Percentiles rank a stretch among this genome's conserved stretches.
These are phyloP conservation scores for Geodia barretti DNA, from an alignment of 37 sponge, comb jelly and placozoan species.

Conservation along the genomic window DNA sequence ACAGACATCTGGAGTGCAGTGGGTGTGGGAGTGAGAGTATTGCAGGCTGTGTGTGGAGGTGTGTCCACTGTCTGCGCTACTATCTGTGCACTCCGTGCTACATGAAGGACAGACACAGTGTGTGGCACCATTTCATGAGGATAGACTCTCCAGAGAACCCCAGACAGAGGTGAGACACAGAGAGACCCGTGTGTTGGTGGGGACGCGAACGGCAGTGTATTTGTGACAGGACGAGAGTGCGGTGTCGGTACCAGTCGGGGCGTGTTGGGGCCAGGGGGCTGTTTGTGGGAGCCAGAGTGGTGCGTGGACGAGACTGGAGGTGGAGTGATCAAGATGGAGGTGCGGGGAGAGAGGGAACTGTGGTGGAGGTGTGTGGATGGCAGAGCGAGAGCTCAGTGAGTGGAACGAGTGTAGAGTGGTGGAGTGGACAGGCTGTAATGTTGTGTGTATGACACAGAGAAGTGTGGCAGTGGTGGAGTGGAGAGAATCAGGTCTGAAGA, in stretches of 20 bases:
- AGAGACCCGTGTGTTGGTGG: no score
- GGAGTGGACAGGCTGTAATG: no score
- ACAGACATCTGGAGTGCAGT: not conserved
- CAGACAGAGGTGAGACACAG: no score
- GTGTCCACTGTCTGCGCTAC: slow-evolving; percentile 71
- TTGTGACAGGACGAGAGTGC: no score
- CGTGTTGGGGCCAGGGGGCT: no score
- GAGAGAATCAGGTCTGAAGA: slow-evolving; percentile 35
- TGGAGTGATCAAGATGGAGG: no score
- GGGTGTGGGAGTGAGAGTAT: not conserved
- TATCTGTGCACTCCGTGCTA: slow-evolving; percentile 84
- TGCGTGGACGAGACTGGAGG: no score
- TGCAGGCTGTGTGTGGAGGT: slow-evolving; percentile 64
- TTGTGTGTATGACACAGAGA: no score
- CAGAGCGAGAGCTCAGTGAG: slow-evolving; percentile 58
- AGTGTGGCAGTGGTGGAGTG: slow-evolving; percentile 84
- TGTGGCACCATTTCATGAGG: slow-evolving; percentile 72
- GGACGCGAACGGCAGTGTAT: no score
- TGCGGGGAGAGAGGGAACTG: slow-evolving; percentile 56
- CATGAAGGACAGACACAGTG: slow-evolving; percentile 73
- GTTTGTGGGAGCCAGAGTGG: no score
- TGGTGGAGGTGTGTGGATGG: slow-evolving; percentile 27
- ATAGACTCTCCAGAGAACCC: no score
- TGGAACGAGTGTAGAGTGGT: slow-evolving; percentile 42
- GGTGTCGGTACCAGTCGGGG: no score